Base-by-base conservation (phyloP, 2,113 vertebrate species). In the Mola mola region DNA sequence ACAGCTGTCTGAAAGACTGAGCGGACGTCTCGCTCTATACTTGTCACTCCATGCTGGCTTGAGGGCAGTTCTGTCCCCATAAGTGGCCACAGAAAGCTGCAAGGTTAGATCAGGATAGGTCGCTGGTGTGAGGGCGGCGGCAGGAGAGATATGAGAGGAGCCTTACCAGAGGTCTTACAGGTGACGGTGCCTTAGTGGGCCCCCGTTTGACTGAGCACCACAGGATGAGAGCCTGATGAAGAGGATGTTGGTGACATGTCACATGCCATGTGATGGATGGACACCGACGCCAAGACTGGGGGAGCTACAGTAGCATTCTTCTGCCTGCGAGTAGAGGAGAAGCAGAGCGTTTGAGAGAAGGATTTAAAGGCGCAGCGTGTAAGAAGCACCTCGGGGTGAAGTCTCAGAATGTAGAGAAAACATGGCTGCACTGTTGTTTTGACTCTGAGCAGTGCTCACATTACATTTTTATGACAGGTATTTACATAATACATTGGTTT, bases 181-280 rank as follows among this genome's bases (percentile, higher is more conserved):
- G 66, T 77, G 41, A 43, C 44, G 40, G 33, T 34, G 72, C 24
- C 36, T 33, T 16, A 36, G 59, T 10, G 13, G 25, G 25, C 50
- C 41, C 1, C 15, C 5, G 22, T 78, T 81, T 79, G 78, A 81
- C 59, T 34, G 58, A 73, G 60, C 43, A 59, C 59, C 75, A 63
- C 56, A 21, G 66, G 44, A 55, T 24, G 31, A 51, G 75, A 57
- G 42, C n/a, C 58, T 51, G 84, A 85, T 74, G 55, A 48, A 65
- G 72, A 75, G 62, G 79, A 82, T 28, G 46, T 24, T 11, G 36
- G 44, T 60, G 73, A 73, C 79, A 72, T 66, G 78, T 80, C 79
- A 77, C 52, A 61, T 13, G 13, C 26, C 53, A n/a, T 19, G 52
- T 62, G 63, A 77, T 73, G 58, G 60, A 79, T 73, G 56, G 16